Base-by-base conservation (phyloP, 2,797 vertebrate genomes). In the Onychomys leucogaster region DNA sequence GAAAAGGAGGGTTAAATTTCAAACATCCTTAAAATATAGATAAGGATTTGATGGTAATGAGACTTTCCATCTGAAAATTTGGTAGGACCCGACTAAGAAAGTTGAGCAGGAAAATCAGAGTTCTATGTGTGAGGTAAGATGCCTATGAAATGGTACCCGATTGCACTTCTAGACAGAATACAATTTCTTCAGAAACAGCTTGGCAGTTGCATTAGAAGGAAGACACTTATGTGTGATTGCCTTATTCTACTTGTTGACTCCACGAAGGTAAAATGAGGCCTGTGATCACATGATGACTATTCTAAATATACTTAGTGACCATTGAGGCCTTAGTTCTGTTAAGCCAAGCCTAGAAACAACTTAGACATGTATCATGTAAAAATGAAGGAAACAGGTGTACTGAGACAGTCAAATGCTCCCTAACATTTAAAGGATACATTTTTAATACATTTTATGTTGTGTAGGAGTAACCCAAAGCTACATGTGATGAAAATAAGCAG, bases 51-150 rank as follows among this genome's bases (percentile, higher is more conserved):
- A 86, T 84, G 27, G 4, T 93, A 46, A 86, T n/a, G 34, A 95
- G 81, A 83, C 77, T 81, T 83, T 86, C n/a, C 7, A 84, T 88
- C 10, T 92, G 17, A 78, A 75, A 86, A 23, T 82, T 89, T 91
- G 6, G 1, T 85, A 37, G 27, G 19, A 7, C 7, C 49, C 41
- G 43, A 0, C 4, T 73, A 57, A 57, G 76, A 77, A 94, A 94
- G 67, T 41, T 5, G 57, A 63, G 83, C 57, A 29, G 16, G 7
- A 55, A 78, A 96, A 89, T 1, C n/a, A 59, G 4, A 69, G 6
- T 67, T 67, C 2, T 5, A 41, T 12, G 8, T 84, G 52, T 69
- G 61, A n/a, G 1, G 17, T n/a, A 69, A 8, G 1, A 76, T 69
- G 2, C 34, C 0, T 2, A 34, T 46, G 13, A 89, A 86, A n/a